A percentile compares a stretch with the other conserved stretches of the same genome.
phyloP scores from a whole-genome alignment of 2,888 invertebrate genomes.

The Nephrotoma appendiculata region DNA sequence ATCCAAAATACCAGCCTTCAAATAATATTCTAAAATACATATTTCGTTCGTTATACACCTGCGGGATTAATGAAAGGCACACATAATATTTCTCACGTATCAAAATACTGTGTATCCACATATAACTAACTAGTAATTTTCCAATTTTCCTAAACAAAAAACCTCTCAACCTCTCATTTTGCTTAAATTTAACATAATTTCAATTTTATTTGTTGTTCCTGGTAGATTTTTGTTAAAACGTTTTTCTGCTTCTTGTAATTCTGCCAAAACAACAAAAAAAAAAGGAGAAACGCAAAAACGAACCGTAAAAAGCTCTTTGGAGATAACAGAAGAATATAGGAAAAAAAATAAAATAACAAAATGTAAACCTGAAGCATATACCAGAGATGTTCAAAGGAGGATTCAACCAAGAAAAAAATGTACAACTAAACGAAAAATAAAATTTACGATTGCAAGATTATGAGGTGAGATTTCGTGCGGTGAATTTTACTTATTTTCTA shows the following conservation, averaged over 20 bases:
- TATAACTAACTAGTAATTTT: neutral
- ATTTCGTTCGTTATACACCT: neutral
- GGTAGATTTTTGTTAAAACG: neutral
- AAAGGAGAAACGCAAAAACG: neutral
- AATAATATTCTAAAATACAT: neutral
- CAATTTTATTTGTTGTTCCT: neutral
- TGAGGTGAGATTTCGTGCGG: neutral
- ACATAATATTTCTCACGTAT: neutral
- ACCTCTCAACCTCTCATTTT: neutral
- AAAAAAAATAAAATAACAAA: neutral
- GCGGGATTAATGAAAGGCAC: neutral
- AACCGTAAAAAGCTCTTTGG: neutral
- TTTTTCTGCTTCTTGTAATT: neutral
- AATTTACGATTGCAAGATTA: neutral
- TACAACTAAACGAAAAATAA: neutral
- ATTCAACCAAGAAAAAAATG: neutral
- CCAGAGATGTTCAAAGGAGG: neutral
- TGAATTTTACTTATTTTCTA: neutral
- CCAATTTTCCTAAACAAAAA: neutral
- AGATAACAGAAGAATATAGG: neutral
- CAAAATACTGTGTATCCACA: neutral
- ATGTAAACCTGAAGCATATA: neutral
- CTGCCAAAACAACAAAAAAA: neutral
- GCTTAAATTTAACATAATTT: neutral
- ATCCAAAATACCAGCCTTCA: neutral